Base-by-base conservation (phyloP, 2,797 vertebrate genomes). In the Philypnodon macrostomus region DNA sequence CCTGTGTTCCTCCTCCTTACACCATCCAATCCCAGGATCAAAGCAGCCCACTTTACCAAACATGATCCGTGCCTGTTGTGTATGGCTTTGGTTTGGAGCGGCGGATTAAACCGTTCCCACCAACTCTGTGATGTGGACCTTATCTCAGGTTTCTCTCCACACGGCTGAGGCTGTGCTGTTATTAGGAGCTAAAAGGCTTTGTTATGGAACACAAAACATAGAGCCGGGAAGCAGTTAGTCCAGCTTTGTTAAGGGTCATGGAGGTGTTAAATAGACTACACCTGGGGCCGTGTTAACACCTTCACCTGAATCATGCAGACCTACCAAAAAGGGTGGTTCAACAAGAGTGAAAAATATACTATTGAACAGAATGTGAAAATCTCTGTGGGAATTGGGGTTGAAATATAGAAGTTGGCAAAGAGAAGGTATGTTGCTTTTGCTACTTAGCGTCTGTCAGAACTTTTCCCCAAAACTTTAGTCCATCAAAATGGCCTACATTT, bases 151-250 rank as follows among this genome's bases (percentile, higher is more conserved):
- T 90, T 80, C 81, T 72, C 78, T 66, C 73, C 75, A 79, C 77
- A 78, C 78, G 51, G 54, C 51, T 69, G 15, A 69, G 52, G 67
- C 73, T 58, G 70, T 49, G 53, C 61, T 69, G 80, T 87, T 86
- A 89, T 86, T 85, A 81, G 77, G 68, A 73, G 79, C 85, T 78
- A 72, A 79, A 82, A 72, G 59, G 72, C 83, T 85, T 89, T 89
- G 88, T 89, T 74, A 81, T 44, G 57, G 54, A 76, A 70, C 77
- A 91, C 88, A 89, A 90, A 88, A 79, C 74, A 53, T 48, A 67
- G 69, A 75, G 73, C 77, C 75, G 73, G 75, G 80, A 68, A 70
- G 83, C 75, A 80, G 79, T 87, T 85, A 86, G 85, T 55, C n/a
- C 16, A 62, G 70, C 84, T 86, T 89, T 90, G 84, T 83, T 63